Conservation (phyloP, 2,113 vertebrate genomes). For the Onychorhynchus coronatus region DNA sequence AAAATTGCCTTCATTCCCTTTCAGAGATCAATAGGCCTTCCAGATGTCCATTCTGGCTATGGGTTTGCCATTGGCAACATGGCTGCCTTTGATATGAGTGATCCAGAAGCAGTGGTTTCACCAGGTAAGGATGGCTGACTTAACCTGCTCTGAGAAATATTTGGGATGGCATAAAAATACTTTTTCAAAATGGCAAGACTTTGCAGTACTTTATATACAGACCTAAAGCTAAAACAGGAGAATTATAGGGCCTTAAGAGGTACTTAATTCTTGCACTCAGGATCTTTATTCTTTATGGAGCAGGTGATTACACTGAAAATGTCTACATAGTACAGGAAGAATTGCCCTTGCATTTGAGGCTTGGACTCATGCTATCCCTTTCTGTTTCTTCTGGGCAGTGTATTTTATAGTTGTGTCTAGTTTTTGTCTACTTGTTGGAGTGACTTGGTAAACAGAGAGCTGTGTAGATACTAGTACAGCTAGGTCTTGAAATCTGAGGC, state of each 20-base stretch:
- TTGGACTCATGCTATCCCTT: not conserved
- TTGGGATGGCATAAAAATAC: not conserved
- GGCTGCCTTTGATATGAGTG: constrained; percentile 94
- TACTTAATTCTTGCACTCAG: not conserved
- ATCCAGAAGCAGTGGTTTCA: constrained; percentile 91
- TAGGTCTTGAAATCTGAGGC: not conserved
- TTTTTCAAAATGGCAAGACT: not conserved
- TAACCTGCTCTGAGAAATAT: not conserved
- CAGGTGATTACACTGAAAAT: not conserved
- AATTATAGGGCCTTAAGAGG: not conserved
- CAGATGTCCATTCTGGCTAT: constrained; percentile 96
- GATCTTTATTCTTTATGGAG: not conserved
- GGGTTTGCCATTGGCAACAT: constrained; percentile 99
- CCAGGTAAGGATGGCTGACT: constrained; percentile 77
- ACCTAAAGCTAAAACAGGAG: not conserved
- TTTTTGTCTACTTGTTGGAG: not conserved
- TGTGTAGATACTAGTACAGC: not conserved
- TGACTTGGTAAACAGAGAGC: not conserved
- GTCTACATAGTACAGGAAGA: not conserved
- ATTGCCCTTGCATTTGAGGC: not conserved
- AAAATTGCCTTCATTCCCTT: not conserved
- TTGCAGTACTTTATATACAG: not conserved
- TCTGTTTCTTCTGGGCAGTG: not conserved
- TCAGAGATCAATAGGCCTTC: constrained; percentile 93
- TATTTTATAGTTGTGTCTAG: not conserved